Evolutionary conservation across 2,797 vertebrate genomes (phyloP).

Genomic region (Gorsachius magnificus): DNA sequence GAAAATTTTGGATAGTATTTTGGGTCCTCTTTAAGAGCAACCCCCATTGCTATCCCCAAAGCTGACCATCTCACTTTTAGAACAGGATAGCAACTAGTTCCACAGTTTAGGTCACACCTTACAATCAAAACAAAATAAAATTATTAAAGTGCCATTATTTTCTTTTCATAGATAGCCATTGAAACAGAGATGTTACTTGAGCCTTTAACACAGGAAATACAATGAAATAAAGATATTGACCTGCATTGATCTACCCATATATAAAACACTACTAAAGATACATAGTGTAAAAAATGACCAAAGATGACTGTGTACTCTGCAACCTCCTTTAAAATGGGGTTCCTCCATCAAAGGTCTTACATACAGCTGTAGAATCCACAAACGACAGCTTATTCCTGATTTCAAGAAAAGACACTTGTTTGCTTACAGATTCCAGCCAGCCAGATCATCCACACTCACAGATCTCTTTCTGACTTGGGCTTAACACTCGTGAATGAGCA

Average conservation of each 20-base stretch:
- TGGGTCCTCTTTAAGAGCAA: neutral
- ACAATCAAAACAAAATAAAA: neutral
- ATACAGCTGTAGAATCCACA: neutral
- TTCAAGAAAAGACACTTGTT: neutral
- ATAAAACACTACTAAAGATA: neutral
- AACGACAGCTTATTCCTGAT: neutral
- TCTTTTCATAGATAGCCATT: neutral
- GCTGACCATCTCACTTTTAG: neutral
- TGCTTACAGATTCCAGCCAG: neutral
- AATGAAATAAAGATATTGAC: neutral
- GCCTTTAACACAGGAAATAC: neutral
- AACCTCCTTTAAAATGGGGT: neutral
- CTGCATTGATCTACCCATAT: neutral
- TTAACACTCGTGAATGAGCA: constrained; percentile 11
- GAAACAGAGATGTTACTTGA: neutral
- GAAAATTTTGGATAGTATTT: neutral
- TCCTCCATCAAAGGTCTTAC: neutral
- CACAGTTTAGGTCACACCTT: neutral
- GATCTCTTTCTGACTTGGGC: neutral
- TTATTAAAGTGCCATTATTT: neutral
- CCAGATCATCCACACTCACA: neutral
- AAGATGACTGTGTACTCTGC: neutral
- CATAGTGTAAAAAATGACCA: neutral
- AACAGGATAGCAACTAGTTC: neutral
- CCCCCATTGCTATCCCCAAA: accelerated